phyloP scores from a whole-genome alignment of 2,113 vertebrate species.

The Thunnus maccoyii region DNA sequence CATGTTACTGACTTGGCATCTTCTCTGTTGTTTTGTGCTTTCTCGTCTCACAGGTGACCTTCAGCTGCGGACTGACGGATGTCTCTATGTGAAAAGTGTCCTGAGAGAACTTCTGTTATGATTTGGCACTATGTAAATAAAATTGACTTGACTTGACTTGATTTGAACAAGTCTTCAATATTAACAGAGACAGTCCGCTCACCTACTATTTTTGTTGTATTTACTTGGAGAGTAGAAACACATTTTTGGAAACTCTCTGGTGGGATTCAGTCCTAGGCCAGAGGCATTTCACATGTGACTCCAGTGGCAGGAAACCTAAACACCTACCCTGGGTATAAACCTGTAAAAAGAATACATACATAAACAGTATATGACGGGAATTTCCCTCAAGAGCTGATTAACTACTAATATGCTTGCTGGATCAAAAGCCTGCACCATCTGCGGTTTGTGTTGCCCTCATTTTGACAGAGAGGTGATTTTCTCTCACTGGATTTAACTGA shows the following conservation, averaged over 20 bases:
- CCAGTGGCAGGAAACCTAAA: not conserved
- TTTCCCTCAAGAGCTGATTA: not conserved
- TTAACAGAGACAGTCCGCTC: not conserved
- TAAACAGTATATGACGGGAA: not conserved
- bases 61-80: too few relatives aligned
- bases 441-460: not conserved
- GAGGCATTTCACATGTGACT: not conserved
- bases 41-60: too few relatives aligned
- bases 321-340: not conserved
- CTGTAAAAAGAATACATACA: not conserved
- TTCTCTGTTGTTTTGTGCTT: too few relatives aligned
- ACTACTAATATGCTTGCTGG: not conserved
- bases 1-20: too few relatives aligned
- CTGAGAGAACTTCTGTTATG: too few relatives aligned
- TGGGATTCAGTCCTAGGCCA: not conserved
- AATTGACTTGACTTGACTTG: too few relatives aligned
- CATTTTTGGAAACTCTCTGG: not conserved
- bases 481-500: constrained; percentile 23
- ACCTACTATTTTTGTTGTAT: too few relatives aligned
- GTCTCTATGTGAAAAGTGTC: too few relatives aligned
- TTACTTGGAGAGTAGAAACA: too few relatives aligned
- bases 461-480: constrained; percentile 6
- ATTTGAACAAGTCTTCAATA: not conserved
- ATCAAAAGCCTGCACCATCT: constrained; percentile 4
- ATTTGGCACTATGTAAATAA: too few relatives aligned